Evolutionary conservation across 2,113 vertebrate genomes (phyloP).

Genomic region (Indicator maculatus): DNA sequence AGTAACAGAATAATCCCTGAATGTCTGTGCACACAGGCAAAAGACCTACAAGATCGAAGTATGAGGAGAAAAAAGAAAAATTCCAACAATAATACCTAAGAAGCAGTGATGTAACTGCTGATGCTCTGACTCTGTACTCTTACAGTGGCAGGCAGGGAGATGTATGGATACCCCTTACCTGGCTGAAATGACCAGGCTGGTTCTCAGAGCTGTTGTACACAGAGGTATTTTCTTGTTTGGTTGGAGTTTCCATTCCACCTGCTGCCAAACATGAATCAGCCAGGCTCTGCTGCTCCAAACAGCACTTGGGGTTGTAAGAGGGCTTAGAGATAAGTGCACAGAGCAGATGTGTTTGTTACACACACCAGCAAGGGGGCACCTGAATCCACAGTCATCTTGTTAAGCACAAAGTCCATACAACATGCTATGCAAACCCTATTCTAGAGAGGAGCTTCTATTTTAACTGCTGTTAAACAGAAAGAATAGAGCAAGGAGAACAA

Average conservation of each 20-base stretch:
- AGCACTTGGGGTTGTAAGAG: neutral
- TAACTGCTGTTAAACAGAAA: neutral
- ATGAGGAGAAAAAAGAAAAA: neutral
- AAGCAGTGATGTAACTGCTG: neutral
- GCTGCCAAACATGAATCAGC: neutral
- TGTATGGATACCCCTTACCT: neutral
- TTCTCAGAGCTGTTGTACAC: neutral
- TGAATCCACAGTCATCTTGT: neutral
- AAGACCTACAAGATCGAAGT: neutral
- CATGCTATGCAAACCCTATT: neutral
- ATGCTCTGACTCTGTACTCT: neutral
- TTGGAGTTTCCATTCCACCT: too few relatives aligned
- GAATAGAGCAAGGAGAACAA: neutral
- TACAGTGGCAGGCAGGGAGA: neutral
- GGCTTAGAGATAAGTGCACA: neutral
- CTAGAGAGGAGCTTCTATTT: neutral
- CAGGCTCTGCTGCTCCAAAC: neutral
- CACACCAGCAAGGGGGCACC: neutral
- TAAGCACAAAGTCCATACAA: neutral
- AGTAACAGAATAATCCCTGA: neutral
- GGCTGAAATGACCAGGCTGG: neutral
- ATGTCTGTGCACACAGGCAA: fast-evolving
- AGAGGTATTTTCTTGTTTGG: neutral
- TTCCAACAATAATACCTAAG: neutral
- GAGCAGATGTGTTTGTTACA: neutral